phyloP scores from a whole-genome alignment of 2,797 vertebrate genomes.

The Micrastur ruficollis region DNA sequence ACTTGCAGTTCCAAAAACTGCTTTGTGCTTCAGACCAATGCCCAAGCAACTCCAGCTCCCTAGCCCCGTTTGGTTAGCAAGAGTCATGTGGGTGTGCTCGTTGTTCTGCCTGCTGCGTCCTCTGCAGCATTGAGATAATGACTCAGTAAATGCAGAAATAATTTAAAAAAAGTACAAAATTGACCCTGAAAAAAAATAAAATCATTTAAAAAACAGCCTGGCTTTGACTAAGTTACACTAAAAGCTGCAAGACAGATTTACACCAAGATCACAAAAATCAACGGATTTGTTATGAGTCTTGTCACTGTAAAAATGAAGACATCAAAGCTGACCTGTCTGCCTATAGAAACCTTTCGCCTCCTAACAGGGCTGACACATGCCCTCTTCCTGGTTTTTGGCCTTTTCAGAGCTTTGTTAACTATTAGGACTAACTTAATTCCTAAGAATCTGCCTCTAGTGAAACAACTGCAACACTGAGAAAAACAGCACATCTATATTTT shows the following conservation, averaged over 20 bases:
- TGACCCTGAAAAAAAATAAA: slow-evolving; percentile 37
- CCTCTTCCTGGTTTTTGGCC: background rate
- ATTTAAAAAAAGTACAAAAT: slow-evolving; percentile 17
- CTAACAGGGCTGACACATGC: background rate
- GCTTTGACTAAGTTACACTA: background rate
- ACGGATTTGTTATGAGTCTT: background rate
- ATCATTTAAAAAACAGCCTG: background rate
- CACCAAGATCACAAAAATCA: slow-evolving; percentile 8
- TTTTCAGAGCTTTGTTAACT: background rate
- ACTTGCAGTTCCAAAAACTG: background rate
- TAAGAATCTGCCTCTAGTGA: background rate
- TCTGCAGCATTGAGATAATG: slow-evolving; percentile 13
- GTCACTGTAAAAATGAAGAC: background rate
- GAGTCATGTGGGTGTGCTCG: background rate
- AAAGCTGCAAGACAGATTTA: slow-evolving; percentile 25
- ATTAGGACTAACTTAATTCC: background rate
- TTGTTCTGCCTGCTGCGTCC: background rate
- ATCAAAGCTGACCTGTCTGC: background rate
- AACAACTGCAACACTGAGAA: background rate
- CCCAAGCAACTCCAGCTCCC: background rate
- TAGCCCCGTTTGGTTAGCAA: rapidly evolving
- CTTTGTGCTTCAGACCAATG: background rate
- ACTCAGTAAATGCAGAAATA: slow-evolving; percentile 24
- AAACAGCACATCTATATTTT: background rate
- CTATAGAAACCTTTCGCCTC: background rate